phyloP scores from a whole-genome alignment of 2,888 invertebrate species.

The Agrilus mali region DNA sequence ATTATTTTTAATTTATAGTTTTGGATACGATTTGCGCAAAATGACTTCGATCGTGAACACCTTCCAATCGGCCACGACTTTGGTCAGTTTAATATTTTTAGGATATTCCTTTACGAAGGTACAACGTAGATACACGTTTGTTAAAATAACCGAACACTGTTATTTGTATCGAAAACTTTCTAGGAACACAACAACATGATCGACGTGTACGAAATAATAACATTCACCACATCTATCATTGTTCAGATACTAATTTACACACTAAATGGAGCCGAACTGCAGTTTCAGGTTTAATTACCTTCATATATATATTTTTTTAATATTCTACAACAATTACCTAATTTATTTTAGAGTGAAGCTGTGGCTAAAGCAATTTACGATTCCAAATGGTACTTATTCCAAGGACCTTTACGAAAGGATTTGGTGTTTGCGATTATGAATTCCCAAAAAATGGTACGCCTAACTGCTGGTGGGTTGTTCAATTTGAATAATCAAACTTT shows the following conservation, averaged over 20 bases:
- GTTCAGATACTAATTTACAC: conserved; percentile 5
- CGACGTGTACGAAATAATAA: conserved; percentile 5
- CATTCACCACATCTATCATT: conserved; percentile 2
- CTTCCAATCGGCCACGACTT: no score
- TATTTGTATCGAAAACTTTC: background rate
- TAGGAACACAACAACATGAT: conserved; percentile 5
- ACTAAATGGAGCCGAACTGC: conserved; percentile 5
- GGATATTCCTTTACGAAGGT: no score
- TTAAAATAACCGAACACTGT: no score
- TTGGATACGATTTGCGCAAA: no score
- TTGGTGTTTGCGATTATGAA: conserved; percentile 7
- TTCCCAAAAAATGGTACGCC: conserved; percentile 6
- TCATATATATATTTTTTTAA: background rate
- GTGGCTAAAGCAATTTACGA: conserved; percentile 8
- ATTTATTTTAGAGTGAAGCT: conserved; percentile 7
- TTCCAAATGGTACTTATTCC: conserved; percentile 10
- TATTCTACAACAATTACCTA: background rate
- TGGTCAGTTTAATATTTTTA: no score
- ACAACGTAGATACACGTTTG: no score
- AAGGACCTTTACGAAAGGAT: conserved; percentile 4
- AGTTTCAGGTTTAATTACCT: conserved; percentile 2
- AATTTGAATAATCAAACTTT: conserved; percentile 9
- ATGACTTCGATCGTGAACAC: no score
- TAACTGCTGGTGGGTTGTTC: conserved; percentile 7
- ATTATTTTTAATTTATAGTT: no score